Conservation (phyloP, 2,113 vertebrate genomes). For the Boulengeromyrus knoepffleri region DNA sequence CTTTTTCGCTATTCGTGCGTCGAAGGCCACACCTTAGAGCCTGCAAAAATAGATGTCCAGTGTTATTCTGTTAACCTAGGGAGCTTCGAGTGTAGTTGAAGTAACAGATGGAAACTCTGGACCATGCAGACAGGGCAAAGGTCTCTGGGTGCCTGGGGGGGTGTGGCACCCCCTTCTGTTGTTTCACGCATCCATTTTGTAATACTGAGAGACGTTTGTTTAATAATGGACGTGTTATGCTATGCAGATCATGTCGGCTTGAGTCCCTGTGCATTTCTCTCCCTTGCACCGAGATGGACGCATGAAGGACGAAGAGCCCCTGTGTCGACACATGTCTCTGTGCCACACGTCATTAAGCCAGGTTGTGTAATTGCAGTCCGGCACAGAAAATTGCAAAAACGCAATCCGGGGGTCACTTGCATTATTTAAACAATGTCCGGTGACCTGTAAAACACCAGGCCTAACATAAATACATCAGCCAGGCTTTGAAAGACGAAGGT, state of each 20-base stretch:
- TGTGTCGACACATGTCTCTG: not conserved
- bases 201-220: not conserved
- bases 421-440: slow-evolving; percentile 33
- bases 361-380: slow-evolving; percentile 34
- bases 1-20: not conserved
- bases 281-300: slow-evolving; percentile 39
- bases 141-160: not conserved
- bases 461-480: slow-evolving; percentile 29
- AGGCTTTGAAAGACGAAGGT: slow-evolving; percentile 15
- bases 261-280: slow-evolving; percentile 22
- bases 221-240: slow-evolving; percentile 24
- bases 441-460: slow-evolving; percentile 28
- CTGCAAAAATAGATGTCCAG: not conserved
- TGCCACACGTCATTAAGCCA: slow-evolving; percentile 23
- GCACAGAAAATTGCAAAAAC: slow-evolving; percentile 28
- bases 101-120: not conserved
- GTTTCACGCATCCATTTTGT: not conserved
- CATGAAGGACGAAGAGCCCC: slow-evolving; percentile 19
- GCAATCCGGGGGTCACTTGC: slow-evolving; percentile 21
- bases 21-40: not conserved
- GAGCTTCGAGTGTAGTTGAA: not conserved
- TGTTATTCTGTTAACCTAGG: not conserved
- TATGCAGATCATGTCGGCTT: slow-evolving; percentile 14
- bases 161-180: not conserved
- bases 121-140: not conserved